These are phyloP conservation scores for Myotis yumanensis DNA, from an alignment of 2,113 vertebrate genomes.

Conservation along the genomic window DNA sequence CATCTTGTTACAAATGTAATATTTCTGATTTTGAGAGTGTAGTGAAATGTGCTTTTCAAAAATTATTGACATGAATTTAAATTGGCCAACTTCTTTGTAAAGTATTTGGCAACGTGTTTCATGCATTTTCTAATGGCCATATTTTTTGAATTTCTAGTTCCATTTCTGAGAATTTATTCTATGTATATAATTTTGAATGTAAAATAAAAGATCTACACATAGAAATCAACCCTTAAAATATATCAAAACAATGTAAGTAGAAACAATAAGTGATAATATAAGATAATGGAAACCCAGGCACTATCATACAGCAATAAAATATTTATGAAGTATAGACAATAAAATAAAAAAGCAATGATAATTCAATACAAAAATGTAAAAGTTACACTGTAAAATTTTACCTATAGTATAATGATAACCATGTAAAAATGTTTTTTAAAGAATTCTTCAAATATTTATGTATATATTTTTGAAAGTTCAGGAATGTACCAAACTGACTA, in stretches of 20 bases:
- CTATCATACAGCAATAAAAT: background rate
- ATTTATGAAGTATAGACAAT: background rate
- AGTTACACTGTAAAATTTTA: background rate
- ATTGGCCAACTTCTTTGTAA: background rate
- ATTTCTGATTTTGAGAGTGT: background rate
- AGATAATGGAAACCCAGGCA: background rate
- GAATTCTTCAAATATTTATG: background rate
- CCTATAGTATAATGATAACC: background rate
- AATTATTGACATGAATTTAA: background rate
- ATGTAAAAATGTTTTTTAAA: background rate
- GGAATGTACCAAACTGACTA: background rate
- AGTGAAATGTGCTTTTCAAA: background rate
- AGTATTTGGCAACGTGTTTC: background rate
- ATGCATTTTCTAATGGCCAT: constrained; percentile 4
- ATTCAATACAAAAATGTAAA: constrained; percentile 14
- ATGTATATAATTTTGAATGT: background rate
- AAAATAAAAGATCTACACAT: background rate
- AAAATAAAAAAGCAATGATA: background rate
- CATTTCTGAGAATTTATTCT: constrained; percentile 9
- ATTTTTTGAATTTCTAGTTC: constrained; percentile 13
- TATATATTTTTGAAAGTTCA: background rate
- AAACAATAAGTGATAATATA: background rate
- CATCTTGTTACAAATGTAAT: constrained; percentile 25
- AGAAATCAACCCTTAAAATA: background rate
- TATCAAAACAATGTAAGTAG: background rate